phyloP scores from a whole-genome alignment of 2,797 vertebrate genomes.

The Lutjanus campechanus region DNA sequence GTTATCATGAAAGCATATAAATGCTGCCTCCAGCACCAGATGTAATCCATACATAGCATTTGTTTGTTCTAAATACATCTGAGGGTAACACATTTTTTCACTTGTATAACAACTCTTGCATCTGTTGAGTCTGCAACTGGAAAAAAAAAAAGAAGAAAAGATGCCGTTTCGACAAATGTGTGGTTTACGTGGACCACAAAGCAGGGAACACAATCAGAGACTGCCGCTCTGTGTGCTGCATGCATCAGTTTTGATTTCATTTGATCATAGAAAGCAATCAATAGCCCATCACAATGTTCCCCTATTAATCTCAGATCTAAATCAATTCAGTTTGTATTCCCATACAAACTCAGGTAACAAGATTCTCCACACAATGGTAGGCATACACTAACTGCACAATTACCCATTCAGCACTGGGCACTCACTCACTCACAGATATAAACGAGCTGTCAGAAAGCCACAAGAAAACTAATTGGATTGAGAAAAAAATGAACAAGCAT shows the following conservation, averaged over 20 bases:
- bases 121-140: background rate
- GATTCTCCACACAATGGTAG: conserved; percentile 67
- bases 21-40: background rate
- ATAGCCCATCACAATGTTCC: conserved; percentile 64
- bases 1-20: background rate
- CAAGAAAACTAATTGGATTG: conserved; percentile 83
- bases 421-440: conserved; percentile 84
- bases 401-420: conserved; percentile 72
- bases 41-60: background rate
- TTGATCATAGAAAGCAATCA: conserved; percentile 71
- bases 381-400: conserved; percentile 73
- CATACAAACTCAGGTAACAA: conserved; percentile 72
- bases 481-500: conserved; percentile 80
- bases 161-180: conserved; percentile 36
- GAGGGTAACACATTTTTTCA: background rate
- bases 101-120: conserved; percentile 4
- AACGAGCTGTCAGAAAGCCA: conserved; percentile 84
- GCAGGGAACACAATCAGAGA: conserved; percentile 5
- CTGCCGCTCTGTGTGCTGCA: conserved; percentile 17
- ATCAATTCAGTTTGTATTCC: conserved; percentile 75
- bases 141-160: background rate
- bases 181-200: conserved; percentile 34
- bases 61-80: conserved; percentile 8
- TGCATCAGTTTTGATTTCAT: conserved; percentile 68
- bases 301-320: conserved; percentile 74